Percentiles rank a stretch among this genome's conserved stretches.
These are phyloP conservation scores for Netelia melanura DNA, from an alignment of 2,888 invertebrate genomes.

Conservation along the genomic window DNA sequence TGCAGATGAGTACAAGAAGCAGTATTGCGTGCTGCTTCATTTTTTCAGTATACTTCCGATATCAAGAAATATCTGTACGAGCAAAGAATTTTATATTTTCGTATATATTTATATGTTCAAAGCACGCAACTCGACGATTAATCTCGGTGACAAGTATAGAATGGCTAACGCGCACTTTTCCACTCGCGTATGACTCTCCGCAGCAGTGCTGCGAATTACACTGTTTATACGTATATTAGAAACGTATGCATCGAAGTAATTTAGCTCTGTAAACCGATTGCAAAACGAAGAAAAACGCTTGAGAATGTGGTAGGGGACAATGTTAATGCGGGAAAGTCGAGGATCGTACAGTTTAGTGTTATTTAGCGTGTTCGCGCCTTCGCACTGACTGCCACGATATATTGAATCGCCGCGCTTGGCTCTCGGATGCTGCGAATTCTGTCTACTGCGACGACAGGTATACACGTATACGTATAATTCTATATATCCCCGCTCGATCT, in stretches of 20 bases:
- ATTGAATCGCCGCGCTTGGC: conserved; percentile 63
- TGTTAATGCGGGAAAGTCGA: conserved; percentile 75
- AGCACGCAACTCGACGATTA: not conserved
- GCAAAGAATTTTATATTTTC: not conserved
- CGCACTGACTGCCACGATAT: conserved; percentile 66
- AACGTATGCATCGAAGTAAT: not conserved
- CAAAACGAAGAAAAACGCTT: conserved; percentile 72
- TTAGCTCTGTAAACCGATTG: conserved; percentile 20
- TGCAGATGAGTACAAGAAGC: conserved; percentile 64
- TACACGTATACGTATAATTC: conserved; percentile 56
- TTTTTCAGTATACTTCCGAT: conserved; percentile 51
- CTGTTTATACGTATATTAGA: conserved; percentile 26
- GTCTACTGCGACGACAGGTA: not conserved
- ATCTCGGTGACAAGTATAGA: not conserved
- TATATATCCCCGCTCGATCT: conserved; percentile 31
- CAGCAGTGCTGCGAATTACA: conserved; percentile 43
- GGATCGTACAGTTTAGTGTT: conserved; percentile 70
- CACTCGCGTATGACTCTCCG: conserved; percentile 35
- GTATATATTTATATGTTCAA: not conserved
- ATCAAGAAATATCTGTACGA: not conserved
- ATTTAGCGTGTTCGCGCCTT: conserved; percentile 68
- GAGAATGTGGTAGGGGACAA: conserved; percentile 49
- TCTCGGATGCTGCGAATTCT: conserved; percentile 53
- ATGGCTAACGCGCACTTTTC: not conserved
- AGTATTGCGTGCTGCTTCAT: conserved; percentile 58